Evolutionary conservation across 1,140 invertebrate genomes (phyloP), one percentile per base, ranked within the genome.

Genomic region (Drosophila sucinea): DNA sequence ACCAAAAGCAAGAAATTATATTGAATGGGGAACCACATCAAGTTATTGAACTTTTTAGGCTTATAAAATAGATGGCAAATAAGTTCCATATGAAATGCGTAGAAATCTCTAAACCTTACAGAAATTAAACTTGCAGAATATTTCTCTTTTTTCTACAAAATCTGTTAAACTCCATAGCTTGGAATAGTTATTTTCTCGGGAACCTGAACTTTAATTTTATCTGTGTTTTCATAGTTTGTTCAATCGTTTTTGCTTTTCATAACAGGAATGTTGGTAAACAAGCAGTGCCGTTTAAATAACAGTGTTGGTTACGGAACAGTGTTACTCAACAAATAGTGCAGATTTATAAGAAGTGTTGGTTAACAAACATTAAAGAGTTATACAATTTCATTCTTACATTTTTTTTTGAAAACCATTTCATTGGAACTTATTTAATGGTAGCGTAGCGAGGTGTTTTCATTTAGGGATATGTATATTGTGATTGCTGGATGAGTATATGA

Each of bases 1-100:
- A 72, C 64, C 57, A 80, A 80, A 79, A 77, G 57, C 75, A 67
- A 60, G 54, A 61, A 68, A 67, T 65, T 25, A 27, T 60, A 55
- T 10, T 8, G 32, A 40, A 55, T 23, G 41, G 63, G 68, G 58
- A 79, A 77, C 72, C 83, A 82, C 83, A 82, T 67, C 56, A 77
- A 77, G 73, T 66, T 70, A 60, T 73, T 70, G 47, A 79, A 82
- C 77, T 86, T 51, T 27, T 79, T 76, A 63, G 60, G 69, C 40
- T 73, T 35, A 33, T 10, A 60, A 33, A 47, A 32, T 54, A 63
- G 58, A 7, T 32, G 8, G 25, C 3, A 35, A 58, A 57, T 35
- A 57, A 23, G 8, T 54, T 6, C n/a, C 3, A 32, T 35, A 30
- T 35, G 3, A 25, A 58, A 33, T 4, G 4, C 17, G 17, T 17